A percentile compares a stretch with the other conserved stretches of the same genome.
Evolutionary conservation across 2,797 vertebrate species (phyloP).

Genomic region (Sebastes matsubarae): DNA sequence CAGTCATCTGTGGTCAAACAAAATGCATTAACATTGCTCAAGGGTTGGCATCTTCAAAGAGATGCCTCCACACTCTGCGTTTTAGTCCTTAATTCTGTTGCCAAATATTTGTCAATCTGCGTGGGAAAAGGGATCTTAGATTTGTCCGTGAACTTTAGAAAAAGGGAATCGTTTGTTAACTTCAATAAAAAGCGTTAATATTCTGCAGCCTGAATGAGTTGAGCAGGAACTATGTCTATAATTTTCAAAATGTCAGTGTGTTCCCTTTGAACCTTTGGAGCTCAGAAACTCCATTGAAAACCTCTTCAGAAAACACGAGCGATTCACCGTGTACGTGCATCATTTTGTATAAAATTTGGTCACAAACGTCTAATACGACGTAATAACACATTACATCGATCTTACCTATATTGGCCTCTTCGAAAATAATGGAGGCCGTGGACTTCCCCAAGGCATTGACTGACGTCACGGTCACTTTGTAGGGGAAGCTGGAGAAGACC

Average conservation of each 20-base stretch:
- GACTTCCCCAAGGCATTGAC: conserved; percentile 91
- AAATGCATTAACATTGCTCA: conserved; percentile 43
- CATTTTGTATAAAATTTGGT: background rate
- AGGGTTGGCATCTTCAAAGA: conserved; percentile 38
- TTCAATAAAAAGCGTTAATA: conserved; percentile 2
- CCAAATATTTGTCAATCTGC: conserved; percentile 36
- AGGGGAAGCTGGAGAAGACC: conserved; percentile 93
- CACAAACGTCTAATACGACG: background rate
- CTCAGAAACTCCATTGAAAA: background rate
- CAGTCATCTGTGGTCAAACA: conserved; percentile 59
- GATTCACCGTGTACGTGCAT: background rate
- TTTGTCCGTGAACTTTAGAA: conserved; percentile 13
- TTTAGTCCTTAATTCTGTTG: conserved; percentile 20
- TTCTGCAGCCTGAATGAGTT: background rate
- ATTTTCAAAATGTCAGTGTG: conserved; percentile 4
- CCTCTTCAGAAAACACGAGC: background rate
- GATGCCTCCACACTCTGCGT: conserved; percentile 20
- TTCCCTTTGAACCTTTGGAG: background rate
- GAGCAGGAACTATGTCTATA: background rate
- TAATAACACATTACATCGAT: background rate
- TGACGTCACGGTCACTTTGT: conserved; percentile 93
- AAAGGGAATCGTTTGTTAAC: background rate
- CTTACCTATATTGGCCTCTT: conserved; percentile 94
- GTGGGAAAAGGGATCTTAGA: background rate
- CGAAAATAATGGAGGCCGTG: conserved; percentile 85